Percentiles rank a stretch among this genome's conserved stretches.
These are phyloP conservation scores for Limnodromus scolopaceus DNA, from an alignment of 2,797 vertebrate species.

Conservation along the genomic window DNA sequence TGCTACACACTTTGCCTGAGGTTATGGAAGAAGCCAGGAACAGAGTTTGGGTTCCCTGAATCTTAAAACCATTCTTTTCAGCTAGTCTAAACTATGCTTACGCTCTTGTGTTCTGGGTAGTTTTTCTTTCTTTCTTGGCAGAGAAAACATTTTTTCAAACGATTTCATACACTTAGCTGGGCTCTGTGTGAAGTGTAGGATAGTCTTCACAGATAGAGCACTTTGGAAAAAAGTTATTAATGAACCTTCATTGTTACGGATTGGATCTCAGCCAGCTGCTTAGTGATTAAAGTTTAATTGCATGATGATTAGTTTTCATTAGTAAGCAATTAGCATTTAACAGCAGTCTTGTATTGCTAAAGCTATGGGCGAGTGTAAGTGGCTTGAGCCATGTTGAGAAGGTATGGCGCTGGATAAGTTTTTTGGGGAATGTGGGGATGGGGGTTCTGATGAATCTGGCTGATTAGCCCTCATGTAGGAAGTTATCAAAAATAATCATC, in stretches of 20 bases:
- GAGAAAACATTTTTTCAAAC: neutral
- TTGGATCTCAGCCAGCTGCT: slow-evolving; percentile 60
- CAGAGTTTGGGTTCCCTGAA: neutral
- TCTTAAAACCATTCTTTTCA: neutral
- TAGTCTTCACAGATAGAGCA: neutral
- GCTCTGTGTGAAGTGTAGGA: neutral
- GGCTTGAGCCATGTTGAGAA: neutral
- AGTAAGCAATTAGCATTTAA: slow-evolving; percentile 64
- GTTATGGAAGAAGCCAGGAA: neutral
- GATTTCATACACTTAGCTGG: neutral
- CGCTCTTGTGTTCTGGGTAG: neutral
- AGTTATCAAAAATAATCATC: neutral
- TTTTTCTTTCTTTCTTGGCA: neutral
- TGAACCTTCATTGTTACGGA: slow-evolving; percentile 44
- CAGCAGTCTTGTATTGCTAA: slow-evolving; percentile 26
- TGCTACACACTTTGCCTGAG: neutral
- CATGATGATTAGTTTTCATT: slow-evolving; percentile 70
- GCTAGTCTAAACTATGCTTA: neutral
- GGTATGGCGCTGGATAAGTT: neutral
- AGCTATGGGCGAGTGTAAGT: neutral
- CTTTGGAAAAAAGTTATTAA: slow-evolving; percentile 49
- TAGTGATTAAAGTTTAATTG: slow-evolving; percentile 70
- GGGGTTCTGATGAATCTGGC: neutral
- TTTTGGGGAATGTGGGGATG: neutral
- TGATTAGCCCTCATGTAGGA: neutral